Evolutionary conservation across 2,113 vertebrate genomes (phyloP).

Genomic region (Phyllostomus discolor): DNA sequence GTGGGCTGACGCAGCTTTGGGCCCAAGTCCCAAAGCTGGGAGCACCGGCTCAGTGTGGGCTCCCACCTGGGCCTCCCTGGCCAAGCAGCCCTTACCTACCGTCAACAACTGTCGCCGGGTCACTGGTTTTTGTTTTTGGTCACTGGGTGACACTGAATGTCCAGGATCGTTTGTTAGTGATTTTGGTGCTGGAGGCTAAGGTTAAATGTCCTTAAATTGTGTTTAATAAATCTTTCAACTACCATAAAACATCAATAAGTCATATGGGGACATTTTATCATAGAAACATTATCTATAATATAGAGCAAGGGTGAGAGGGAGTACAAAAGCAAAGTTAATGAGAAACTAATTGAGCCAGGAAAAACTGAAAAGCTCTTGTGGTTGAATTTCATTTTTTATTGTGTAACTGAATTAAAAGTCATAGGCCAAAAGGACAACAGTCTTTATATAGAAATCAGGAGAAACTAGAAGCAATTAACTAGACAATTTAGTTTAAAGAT

Average conservation of each 20-base stretch:
- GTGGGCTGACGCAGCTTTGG: too few species aligned
- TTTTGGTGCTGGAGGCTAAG: not conserved
- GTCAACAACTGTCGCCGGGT: not conserved
- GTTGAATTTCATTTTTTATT: conserved; percentile 41
- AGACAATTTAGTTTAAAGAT: conserved; percentile 48
- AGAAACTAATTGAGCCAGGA: conserved; percentile 46
- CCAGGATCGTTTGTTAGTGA: not conserved
- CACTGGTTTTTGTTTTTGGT: not conserved
- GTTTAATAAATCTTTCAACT: not conserved
- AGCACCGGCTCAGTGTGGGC: not conserved
- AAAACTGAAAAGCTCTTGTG: conserved; percentile 14
- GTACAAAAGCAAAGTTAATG: conserved; percentile 45
- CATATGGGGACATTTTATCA: not conserved
- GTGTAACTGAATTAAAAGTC: conserved; percentile 45
- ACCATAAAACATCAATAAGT: not conserved
- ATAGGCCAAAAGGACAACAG: conserved; percentile 41
- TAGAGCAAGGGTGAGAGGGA: not conserved
- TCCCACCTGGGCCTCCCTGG: not conserved
- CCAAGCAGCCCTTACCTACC: not conserved
- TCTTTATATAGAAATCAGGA: conserved; percentile 46
- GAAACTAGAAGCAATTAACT: conserved; percentile 47
- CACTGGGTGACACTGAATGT: not conserved
- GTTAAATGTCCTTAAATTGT: not conserved
- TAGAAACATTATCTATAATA: not conserved
- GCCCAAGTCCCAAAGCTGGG: not conserved